Evolutionary conservation across 1,140 invertebrate species (phyloP), one percentile per base, ranked within the genome.

Genomic region (Drosophila persimilis): DNA sequence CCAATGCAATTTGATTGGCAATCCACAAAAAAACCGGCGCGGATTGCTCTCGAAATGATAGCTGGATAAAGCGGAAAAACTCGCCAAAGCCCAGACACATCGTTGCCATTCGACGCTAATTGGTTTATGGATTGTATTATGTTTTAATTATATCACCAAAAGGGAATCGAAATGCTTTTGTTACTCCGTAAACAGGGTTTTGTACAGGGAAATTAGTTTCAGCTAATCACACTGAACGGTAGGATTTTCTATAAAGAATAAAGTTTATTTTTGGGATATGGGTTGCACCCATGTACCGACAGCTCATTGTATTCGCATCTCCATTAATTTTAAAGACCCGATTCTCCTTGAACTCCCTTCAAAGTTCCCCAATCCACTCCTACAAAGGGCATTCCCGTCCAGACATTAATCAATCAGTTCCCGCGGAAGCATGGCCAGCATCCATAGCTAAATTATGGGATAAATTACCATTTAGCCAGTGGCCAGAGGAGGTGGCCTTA

Each of bases 41-140:
- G 59, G 47, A 53, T 81, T 77, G 73, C 63, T 58, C 45, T 80
- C 62, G 50, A 58, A 66, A 56, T 58, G 60, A 80, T 80, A 81
- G 83, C 73, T 59, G 73, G 63, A 81, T 73, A 81, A 73, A 81
- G 48, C 43, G 41, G 35, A 35, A 65, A 63, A 64, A 64, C 57
- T 31, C 66, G 24, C 50, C 17, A 43, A 66, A 69, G 45, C 15
- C 6, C 24, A 64, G 35, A 43, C 67, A 69, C 63, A 57, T 59
- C 63, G 52, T 39, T 44, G 39, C 62, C 26, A 43, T 46, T 63
- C 39, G 17, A 61, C 65, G 54, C 79, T 73, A 83, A 83, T 81
- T 83, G 74, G 57, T 83, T 83, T 78, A 83, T 78, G 58, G 63
- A 69, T 73, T 77, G 44, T 60, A 77, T 77, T 72, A 65, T 72